Evolutionary conservation across 2,113 vertebrate species (phyloP).

Genomic region (Pseudopipra pipra): DNA sequence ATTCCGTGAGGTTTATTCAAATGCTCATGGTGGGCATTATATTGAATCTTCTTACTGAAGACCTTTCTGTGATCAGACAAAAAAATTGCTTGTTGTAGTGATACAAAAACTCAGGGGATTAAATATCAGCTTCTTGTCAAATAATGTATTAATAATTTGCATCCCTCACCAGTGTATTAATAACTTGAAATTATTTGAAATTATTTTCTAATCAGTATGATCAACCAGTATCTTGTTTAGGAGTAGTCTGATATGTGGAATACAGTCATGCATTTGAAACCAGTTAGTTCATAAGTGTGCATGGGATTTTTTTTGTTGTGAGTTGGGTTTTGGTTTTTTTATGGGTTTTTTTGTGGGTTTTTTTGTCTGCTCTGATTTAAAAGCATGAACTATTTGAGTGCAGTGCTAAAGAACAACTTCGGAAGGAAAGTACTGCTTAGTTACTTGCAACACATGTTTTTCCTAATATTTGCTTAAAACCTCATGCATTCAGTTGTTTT

Average conservation of each 20-base stretch:
- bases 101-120: not conserved
- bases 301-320: not conserved
- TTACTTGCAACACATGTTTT: not conserved
- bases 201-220: not conserved
- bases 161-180: not conserved
- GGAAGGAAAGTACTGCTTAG: not conserved
- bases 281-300: not conserved
- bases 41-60: not conserved
- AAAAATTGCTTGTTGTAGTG: not conserved
- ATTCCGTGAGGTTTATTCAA: not conserved
- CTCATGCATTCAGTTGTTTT: not conserved
- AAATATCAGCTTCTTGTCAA: not conserved
- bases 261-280: not conserved
- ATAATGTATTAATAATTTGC: not conserved
- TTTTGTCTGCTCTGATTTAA: not conserved
- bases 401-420: not conserved
- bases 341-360: not conserved
- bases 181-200: not conserved
- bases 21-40: not conserved
- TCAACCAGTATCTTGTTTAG: not conserved
- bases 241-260: not conserved
- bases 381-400: not conserved
- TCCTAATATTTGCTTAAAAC: not conserved
- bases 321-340: not conserved
- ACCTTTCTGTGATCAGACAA: not conserved